Conservation (phyloP, 2,888 invertebrate species). For the Polydrusus pterygomalis region DNA sequence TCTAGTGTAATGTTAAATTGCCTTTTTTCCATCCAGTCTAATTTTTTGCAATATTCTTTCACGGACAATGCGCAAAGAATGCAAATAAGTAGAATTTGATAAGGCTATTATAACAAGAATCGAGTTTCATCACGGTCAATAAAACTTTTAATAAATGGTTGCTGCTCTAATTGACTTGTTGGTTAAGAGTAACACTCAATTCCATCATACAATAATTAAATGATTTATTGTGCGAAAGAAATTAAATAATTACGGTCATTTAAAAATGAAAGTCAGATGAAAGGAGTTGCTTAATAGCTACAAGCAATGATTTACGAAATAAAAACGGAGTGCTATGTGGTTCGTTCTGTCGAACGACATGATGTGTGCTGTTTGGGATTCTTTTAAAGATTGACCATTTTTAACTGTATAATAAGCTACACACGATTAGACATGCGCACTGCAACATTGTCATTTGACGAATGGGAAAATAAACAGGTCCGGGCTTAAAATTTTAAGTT, state of each 20-base stretch:
- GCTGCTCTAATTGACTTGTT: constrained; percentile 29
- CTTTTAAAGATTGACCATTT: too few species aligned
- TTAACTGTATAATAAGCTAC: too few species aligned
- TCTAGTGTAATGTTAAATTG: too few species aligned
- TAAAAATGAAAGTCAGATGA: constrained; percentile 32
- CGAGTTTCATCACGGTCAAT: constrained; percentile 15
- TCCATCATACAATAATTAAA: constrained; percentile 23
- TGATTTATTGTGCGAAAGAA: constrained; percentile 27
- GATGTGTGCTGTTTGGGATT: too few species aligned
- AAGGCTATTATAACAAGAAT: background rate
- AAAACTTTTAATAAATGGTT: constrained; percentile 20
- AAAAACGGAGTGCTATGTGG: background rate
- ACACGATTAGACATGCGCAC: too few species aligned
- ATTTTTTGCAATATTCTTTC: background rate
- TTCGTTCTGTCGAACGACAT: background rate
- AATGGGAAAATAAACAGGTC: too few species aligned
- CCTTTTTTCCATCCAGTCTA: background rate
- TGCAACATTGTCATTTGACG: too few species aligned
- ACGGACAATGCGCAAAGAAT: background rate
- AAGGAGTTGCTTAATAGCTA: constrained; percentile 16
- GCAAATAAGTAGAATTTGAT: background rate
- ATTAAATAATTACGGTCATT: constrained; percentile 13
- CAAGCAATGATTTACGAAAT: background rate
- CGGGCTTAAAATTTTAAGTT: too few species aligned
- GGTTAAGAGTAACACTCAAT: constrained; percentile 18